Conservation (phyloP, 2,797 vertebrate species). For the Myotis findleyi region DNA sequence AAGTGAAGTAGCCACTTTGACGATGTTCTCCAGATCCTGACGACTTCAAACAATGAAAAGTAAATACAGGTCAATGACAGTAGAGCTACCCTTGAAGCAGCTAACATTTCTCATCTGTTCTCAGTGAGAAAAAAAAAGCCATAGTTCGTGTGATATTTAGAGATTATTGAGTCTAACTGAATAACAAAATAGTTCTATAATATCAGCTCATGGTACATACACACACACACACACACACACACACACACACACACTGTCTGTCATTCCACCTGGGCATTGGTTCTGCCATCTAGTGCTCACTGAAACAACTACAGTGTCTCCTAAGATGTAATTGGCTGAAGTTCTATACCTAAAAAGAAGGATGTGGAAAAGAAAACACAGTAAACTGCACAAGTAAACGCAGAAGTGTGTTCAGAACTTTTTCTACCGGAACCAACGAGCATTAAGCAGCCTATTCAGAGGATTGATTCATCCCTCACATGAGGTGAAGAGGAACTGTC, state of each 20-base stretch:
- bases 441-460: neutral
- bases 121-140: neutral
- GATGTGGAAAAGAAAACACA: neutral
- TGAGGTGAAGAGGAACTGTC: neutral
- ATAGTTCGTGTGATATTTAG: neutral
- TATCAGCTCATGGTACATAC: neutral
- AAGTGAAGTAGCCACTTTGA: slow-evolving; percentile 68
- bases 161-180: neutral
- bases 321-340: neutral
- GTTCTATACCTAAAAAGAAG: neutral
- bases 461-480: neutral
- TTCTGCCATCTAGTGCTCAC: slow-evolving; percentile 63
- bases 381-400: neutral
- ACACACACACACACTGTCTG: neutral
- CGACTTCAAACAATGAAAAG: slow-evolving; percentile 71
- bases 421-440: neutral
- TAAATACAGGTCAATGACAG: slow-evolving; percentile 22
- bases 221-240: neutral
- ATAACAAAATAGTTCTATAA: neutral
- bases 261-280: neutral
- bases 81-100: neutral
- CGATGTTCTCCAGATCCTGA: slow-evolving; percentile 65
- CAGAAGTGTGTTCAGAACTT: neutral
- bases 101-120: neutral
- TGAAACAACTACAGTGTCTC: slow-evolving; percentile 54